phyloP scores from a whole-genome alignment of 2,888 invertebrate genomes.

The Cerceris ruficornis region DNA sequence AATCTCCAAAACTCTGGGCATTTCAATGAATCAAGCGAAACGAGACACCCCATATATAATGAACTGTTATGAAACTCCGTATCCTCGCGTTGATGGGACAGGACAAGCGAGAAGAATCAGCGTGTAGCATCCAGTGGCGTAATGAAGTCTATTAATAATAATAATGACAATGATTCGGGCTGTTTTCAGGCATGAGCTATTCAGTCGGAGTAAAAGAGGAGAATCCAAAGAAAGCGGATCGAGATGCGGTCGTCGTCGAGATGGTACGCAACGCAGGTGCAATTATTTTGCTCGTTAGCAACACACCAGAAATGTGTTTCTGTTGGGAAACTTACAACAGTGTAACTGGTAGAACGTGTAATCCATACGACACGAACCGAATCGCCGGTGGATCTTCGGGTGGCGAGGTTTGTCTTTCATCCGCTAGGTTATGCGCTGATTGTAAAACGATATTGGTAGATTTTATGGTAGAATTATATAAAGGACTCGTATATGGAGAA shows the following conservation, averaged over 20 bases:
- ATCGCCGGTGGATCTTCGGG: slow-evolving; percentile 95
- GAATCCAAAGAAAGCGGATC: slow-evolving; percentile 82
- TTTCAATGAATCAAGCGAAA: too few species aligned
- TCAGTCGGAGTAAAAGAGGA: slow-evolving; percentile 86
- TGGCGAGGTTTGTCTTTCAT: slow-evolving; percentile 86
- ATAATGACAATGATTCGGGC: not conserved
- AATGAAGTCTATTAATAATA: not conserved
- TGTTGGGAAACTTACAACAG: slow-evolving; percentile 93
- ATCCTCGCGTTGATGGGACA: too few species aligned
- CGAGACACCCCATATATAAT: too few species aligned
- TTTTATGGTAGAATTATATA: not conserved
- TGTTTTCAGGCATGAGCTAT: slow-evolving; percentile 85
- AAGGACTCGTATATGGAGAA: not conserved
- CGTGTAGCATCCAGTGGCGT: too few species aligned
- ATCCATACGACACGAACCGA: slow-evolving; percentile 90
- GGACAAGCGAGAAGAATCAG: too few species aligned
- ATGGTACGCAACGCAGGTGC: slow-evolving; percentile 88
- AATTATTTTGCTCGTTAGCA: slow-evolving; percentile 91
- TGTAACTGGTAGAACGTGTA: slow-evolving; percentile 89
- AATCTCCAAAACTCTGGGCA: too few species aligned
- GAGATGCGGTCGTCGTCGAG: slow-evolving; percentile 88
- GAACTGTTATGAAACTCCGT: too few species aligned
- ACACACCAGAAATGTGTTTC: slow-evolving; percentile 93
- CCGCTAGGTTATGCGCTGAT: not conserved
- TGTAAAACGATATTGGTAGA: too few species aligned